Base-by-base conservation (phyloP, 2,113 vertebrate species). In the Halichoerus grypus region DNA sequence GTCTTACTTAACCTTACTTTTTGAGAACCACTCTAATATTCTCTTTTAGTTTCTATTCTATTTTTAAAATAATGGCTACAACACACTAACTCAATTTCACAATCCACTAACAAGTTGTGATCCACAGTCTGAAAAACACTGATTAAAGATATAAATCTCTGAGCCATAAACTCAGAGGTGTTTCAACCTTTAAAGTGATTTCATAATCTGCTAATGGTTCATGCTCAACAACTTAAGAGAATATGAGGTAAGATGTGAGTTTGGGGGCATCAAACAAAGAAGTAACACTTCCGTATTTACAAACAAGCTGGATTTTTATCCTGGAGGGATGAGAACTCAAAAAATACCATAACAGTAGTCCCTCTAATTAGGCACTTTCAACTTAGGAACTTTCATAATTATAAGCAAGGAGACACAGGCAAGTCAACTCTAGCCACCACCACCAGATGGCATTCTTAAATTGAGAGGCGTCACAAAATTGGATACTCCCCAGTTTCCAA, bases 381-480 rank as follows among this genome's bases (percentile, higher is more conserved):
- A 85, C 13, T 83, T 19, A 65, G 67, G 31, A 88, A 69, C 53
- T 65, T 85, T 67, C n/a, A 31, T 51, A 92, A 39, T 59, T 63
- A 21, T 1, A 96, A 82, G 11, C 18, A 51, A 96, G 42, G 63
- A 33, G 7, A 3, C 24, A n/a, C 12, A 87, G 82, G 49, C 19
- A 69, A 87, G 76, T 76, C 71, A 95, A 72, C 33, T 83, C 53
- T 59, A 49, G 39, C 74, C 16, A 92, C 91, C 6, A 87, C 88
- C 95, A 98, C 87, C 85, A 98, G 96, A 88, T 94, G 96, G 91
- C 94, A 88, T 2, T 82, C 57, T 84, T 36, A 84, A 80, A 53
- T 28, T 65, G 33, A 91, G 92, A 90, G 5, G 4, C 55, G 11
- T 67, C n/a, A 93, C 63, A 88, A 91, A 91, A 95, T 9, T 88